Base-by-base conservation (phyloP, 2,888 invertebrate genomes). In the Harpalus rubripes region DNA sequence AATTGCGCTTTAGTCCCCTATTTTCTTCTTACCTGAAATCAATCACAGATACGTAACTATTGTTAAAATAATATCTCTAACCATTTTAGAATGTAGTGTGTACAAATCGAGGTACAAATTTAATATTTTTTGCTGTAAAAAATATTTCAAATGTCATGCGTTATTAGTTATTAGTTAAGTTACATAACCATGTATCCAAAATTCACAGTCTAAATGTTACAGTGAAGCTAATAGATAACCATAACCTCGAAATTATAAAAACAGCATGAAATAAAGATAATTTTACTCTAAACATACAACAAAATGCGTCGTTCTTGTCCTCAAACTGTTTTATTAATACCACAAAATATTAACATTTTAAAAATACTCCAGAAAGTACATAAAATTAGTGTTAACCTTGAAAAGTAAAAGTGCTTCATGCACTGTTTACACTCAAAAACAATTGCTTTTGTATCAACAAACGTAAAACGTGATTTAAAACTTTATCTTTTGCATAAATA, bases 341-440 rank as follows among this genome's bases (percentile, higher is more conserved):
- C 68, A 68, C 68, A 68, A 39, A 39, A 68, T 39, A 32, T 68
- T 68, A 39, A 61, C 3, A 61, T 18, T 16, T 61, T 6, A 61
- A 63, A 68, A 68, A 26, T 26, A 22, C 26, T 68, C 32, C 15
- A 39, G 32, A 15, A 68, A 39, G 39, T 68, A 68, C 39, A 68
- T 68, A 68, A 68, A 68, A 68, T 68, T 76, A 15, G 10, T 76
- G 6, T 8, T 76, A 76, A 76, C 76, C 52, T 76, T 76, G 76
- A 76, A 76, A 76, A 76, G 76, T 76, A 76, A 76, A 76, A 76
- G 76, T 76, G 76, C 16, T 76, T 76, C 76, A 76, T 56, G 56
- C 76, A 52, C 56, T 76, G 76, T 76, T 76, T 76, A 76, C 56
- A 56, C 56, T 44, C 18, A 76, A 52, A 76, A 76, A 76, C 44